These are phyloP conservation scores for Stratiomys singularior DNA, from an alignment of 2,888 invertebrate genomes.

Conservation along the genomic window DNA sequence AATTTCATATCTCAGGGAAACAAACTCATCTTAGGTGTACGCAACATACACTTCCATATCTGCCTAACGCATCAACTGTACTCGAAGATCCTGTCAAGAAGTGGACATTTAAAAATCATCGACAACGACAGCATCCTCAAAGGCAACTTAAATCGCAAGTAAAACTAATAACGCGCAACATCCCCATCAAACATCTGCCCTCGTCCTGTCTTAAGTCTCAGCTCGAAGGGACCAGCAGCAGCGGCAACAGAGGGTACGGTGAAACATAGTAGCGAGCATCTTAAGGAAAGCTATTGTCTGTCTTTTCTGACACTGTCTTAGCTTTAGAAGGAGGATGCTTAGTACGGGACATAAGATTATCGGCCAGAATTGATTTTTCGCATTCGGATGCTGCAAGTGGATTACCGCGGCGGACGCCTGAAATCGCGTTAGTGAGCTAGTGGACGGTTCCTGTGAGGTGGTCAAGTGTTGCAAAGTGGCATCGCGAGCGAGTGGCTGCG, in stretches of 20 bases:
- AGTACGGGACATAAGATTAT: conserved; percentile 26
- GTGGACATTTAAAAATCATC: not conserved
- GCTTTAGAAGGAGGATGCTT: conserved; percentile 43
- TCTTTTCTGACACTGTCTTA: conserved; percentile 49
- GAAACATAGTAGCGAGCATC: conserved; percentile 7
- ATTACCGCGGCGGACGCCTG: conserved; percentile 12
- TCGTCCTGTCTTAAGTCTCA: conserved; percentile 14
- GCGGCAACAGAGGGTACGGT: conserved; percentile 32
- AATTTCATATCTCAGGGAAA: conserved; percentile 26
- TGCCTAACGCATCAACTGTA: not conserved
- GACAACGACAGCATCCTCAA: not conserved
- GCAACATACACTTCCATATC: not conserved
- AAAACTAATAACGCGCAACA: conserved; percentile 36
- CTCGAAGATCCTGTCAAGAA: not conserved
- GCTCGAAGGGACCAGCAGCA: conserved; percentile 2
- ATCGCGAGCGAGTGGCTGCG: not conserved
- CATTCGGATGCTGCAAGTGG: conserved; percentile 37
- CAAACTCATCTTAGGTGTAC: not conserved
- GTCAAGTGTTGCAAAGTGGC: not conserved
- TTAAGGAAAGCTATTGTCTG: conserved; percentile 49
- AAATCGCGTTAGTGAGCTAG: conserved; percentile 2
- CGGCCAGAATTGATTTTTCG: conserved; percentile 45
- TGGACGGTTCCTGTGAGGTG: not conserved
- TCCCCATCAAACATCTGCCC: conserved; percentile 40
- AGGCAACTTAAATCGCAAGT: conserved; percentile 33